Evolutionary conservation across 2,797 vertebrate genomes (phyloP), one percentile per base, ranked within the genome.

Genomic region (Tarsius wallacei): DNA sequence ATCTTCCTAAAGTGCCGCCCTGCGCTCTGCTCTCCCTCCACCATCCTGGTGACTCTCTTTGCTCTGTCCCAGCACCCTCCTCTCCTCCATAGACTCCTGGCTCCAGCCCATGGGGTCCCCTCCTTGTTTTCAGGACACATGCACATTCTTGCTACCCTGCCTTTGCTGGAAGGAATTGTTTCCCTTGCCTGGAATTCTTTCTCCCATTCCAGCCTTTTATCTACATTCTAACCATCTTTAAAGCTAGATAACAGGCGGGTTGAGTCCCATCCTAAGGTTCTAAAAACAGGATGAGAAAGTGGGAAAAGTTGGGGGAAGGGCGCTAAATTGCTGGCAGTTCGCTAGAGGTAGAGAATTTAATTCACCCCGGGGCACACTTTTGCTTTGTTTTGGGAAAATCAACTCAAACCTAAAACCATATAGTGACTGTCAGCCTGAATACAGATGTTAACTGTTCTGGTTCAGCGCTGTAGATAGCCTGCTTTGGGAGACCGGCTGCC

Each of bases 301-400:
- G 70, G 59, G 80, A 55, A 73, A 93, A 61, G 26, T 64, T 57
- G 42, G 12, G 33, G 55, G 22, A 42, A 88, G 42, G 57, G 64
- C 42, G 47, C 19, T 36, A 47, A 57, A 71, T 73, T 61, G 76
- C 70, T 70, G n/a, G 59, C 71, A 36, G 68, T 92, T 84, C 74
- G 87, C 85, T 76, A 74, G 82, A 78, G 36, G 57, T n/a, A 36
- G 82, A 90, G 77, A 66, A 64, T 83, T 93, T 74, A 81, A 55
- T 94, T 90, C 22, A 77, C 33, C 42, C 57, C 19, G 76, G 88
- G 85, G 89, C 53, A 55, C 83, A 51, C 21, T 53, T 81, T 63
- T 42, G 68, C 91, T 97, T 89, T 90, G 73, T 81, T 95, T 94
- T 33, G 87, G 86, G 83, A 64, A 94, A 91, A 87, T 70, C n/a